Evolutionary conservation across 2,113 vertebrate species (phyloP).

Genomic region (Microtus ochrogaster): DNA sequence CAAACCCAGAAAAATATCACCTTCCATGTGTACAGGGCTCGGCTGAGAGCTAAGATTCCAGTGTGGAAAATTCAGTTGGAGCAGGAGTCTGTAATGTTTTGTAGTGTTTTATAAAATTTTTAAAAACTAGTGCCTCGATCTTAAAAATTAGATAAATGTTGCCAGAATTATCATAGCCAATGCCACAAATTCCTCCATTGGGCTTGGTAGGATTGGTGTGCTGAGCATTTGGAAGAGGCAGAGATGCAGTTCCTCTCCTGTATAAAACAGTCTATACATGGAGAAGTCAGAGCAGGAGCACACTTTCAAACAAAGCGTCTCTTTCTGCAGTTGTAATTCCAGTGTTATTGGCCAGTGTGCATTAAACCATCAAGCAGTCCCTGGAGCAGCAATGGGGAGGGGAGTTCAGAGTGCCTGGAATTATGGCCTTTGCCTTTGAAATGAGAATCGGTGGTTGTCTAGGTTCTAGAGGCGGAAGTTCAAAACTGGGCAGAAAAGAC

Average conservation of each 20-base stretch:
- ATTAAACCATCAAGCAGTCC: slow-evolving; percentile 40
- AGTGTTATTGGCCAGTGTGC: background rate
- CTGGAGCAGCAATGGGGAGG: background rate
- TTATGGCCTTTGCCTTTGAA: slow-evolving; percentile 10
- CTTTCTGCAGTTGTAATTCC: slow-evolving; percentile 43
- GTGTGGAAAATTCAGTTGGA: background rate
- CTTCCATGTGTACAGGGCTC: background rate
- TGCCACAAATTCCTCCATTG: slow-evolving; percentile 27
- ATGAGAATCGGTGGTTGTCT: background rate
- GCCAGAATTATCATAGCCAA: slow-evolving; percentile 65
- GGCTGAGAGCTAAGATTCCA: slow-evolving; percentile 46
- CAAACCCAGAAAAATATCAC: background rate
- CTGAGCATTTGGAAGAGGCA: slow-evolving; percentile 63
- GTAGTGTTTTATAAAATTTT: slow-evolving; percentile 52
- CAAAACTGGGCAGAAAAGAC: background rate
- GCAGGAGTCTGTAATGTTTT: background rate
- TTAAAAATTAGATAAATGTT: slow-evolving; percentile 67
- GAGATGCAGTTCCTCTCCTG: slow-evolving; percentile 1
- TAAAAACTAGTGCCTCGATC: slow-evolving; percentile 18
- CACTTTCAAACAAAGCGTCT: slow-evolving; percentile 45
- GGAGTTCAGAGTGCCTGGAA: background rate
- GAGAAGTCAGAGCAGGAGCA: slow-evolving; percentile 40
- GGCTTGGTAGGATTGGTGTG: slow-evolving; percentile 53
- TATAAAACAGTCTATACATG: slow-evolving; percentile 17
- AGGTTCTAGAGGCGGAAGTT: slow-evolving; percentile 3